Evolutionary conservation across 2,797 vertebrate species (phyloP), one percentile per base, ranked within the genome.

Genomic region (Odontamblyopus lacepedii): DNA sequence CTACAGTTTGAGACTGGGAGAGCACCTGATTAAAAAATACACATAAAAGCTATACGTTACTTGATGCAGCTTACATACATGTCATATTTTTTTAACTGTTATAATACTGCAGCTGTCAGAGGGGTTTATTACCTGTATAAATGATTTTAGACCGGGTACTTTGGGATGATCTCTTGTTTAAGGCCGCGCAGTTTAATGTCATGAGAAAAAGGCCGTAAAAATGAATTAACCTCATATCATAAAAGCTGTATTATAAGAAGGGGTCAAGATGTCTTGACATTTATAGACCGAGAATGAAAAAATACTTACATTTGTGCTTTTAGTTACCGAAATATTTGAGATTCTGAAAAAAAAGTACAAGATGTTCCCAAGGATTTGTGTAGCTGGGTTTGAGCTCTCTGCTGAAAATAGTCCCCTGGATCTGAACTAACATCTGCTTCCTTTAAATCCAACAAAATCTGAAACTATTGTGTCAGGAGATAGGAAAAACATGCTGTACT

Each of bases 361-460:
- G 62, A 63, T 41, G 62, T 63, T 63, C 62, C 62, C 11, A 5
- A 1, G 30, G 32, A 35, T 38, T 63, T n/a, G 18, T 9, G 11
- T 18, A 18, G 1, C 32, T 7, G 18, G 18, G 32, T 62, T 62
- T 13, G 5, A 18, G 30, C 19, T 32, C 18, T 62, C 11, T 13
- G 19, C 19, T 63, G 32, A 38, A 18, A 35, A 63, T 44, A 44
- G 62, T 62, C 60, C 61, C 32, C 32, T 41, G n/a, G 38, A 63
- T 41, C 13, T 19, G 30, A 32, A 9, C 2, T 23, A 12, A 63
- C 32, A 63, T 63, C 62, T 63, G 35, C 35, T 41, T 63, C 62
- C n/a, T 35, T 63, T 44, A 63, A 63, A 63, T 63, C 61, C 3
- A 63, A n/a, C 61, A 19, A 6, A 27, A 23, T 59, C 56, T 61